Evolutionary conservation across 2,113 vertebrate genomes (phyloP).

Genomic region (Cnemophilus loriae): DNA sequence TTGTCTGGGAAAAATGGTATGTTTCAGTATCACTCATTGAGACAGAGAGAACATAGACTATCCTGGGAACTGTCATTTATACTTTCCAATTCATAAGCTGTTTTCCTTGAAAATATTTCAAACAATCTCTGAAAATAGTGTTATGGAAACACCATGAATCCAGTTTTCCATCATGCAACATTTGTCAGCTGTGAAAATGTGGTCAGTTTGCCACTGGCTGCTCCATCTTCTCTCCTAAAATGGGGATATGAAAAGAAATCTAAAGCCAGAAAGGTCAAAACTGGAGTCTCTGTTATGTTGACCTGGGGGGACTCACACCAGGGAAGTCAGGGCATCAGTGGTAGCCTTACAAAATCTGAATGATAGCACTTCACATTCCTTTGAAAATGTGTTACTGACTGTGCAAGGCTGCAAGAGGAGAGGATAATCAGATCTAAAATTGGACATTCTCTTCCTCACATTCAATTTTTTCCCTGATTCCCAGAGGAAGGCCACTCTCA

Average conservation of each 20-base stretch:
- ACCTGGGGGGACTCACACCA: background rate
- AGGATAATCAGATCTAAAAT: background rate
- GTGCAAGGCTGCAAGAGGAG: background rate
- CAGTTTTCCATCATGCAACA: background rate
- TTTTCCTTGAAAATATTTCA: background rate
- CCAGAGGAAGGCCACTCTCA: slow-evolving; percentile 13
- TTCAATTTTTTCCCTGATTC: slow-evolving; percentile 1
- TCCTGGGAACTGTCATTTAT: background rate
- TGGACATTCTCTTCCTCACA: slow-evolving; percentile 33
- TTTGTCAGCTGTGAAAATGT: background rate
- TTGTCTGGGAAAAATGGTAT: background rate
- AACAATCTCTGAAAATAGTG: background rate
- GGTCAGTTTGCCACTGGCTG: background rate
- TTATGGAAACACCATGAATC: background rate
- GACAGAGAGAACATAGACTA: background rate
- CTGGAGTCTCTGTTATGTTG: background rate
- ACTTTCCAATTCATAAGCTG: background rate
- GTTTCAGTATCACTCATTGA: background rate
- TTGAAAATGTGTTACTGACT: background rate
- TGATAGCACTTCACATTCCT: background rate
- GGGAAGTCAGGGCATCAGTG: background rate
- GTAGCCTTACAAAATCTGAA: background rate
- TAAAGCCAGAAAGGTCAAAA: background rate
- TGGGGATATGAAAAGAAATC: background rate
- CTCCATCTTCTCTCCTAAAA: background rate